These are phyloP conservation scores for Limanda limanda DNA, from an alignment of 2,113 vertebrate species.

Conservation along the genomic window DNA sequence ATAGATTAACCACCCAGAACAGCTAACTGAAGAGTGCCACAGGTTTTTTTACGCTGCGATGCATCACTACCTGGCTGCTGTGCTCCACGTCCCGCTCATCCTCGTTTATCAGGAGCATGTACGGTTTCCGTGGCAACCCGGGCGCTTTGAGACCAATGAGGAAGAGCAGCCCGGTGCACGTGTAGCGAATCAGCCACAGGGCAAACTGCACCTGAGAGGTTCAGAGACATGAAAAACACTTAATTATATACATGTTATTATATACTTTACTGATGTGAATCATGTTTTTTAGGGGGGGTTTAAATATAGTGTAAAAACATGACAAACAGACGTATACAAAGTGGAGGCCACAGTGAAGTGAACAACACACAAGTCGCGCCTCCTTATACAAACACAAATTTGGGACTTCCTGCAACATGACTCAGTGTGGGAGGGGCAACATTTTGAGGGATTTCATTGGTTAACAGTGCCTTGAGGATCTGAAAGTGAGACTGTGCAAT, in stretches of 20 bases:
- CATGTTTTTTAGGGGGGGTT: background rate
- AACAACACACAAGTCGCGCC: conserved; percentile 24
- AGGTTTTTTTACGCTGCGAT: background rate
- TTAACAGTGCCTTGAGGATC: background rate
- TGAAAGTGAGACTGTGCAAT: conserved; percentile 33
- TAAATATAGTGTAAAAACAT: background rate
- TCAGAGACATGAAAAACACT: background rate
- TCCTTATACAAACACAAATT: background rate
- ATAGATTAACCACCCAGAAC: background rate
- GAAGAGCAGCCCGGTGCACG: conserved; percentile 87
- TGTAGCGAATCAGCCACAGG: conserved; percentile 87
- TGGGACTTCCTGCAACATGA: background rate
- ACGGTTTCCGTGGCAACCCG: conserved; percentile 88
- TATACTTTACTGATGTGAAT: background rate
- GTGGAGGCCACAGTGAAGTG: too few relatives aligned
- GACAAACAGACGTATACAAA: background rate
- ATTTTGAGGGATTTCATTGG: conserved; percentile 32
- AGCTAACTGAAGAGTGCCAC: background rate
- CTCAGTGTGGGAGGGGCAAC: conserved; percentile 3
- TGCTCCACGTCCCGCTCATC: conserved; percentile 91
- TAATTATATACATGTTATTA: background rate
- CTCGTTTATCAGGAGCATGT: conserved; percentile 90
- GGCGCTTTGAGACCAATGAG: conserved; percentile 91
- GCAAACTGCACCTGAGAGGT: conserved; percentile 69
- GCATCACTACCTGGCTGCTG: conserved; percentile 79